Percentiles rank a stretch among this genome's conserved stretches.
These are phyloP conservation scores for Drosophila quinaria DNA, from an alignment of 2,888 invertebrate species.

Conservation along the genomic window DNA sequence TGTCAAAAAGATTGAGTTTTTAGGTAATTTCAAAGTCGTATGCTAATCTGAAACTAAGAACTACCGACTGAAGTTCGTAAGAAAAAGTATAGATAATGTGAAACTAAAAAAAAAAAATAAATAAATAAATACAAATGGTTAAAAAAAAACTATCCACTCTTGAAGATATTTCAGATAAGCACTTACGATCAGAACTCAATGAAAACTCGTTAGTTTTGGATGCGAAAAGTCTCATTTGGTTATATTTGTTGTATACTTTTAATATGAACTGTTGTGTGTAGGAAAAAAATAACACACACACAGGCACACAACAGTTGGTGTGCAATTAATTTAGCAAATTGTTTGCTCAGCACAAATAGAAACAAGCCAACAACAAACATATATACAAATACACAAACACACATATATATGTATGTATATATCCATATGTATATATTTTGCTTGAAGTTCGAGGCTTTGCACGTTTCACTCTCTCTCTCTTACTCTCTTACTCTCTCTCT, in stretches of 20 bases:
- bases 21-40: too few relatives aligned
- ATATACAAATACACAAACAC: slow-evolving; percentile 7
- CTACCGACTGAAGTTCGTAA: neutral
- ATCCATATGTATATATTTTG: slow-evolving; percentile 21
- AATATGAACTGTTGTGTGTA: slow-evolving; percentile 50
- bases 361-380: slow-evolving; percentile 34
- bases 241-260: slow-evolving; percentile 28
- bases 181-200: neutral
- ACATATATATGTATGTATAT: slow-evolving; percentile 35
- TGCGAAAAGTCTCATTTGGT: slow-evolving; percentile 2
- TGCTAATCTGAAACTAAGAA: neutral
- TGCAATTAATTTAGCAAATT: slow-evolving; percentile 82
- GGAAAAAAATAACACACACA: slow-evolving; percentile 30
- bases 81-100: too few relatives aligned
- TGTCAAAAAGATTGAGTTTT: too few relatives aligned
- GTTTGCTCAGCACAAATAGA: slow-evolving; percentile 72
- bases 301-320: slow-evolving; percentile 72
- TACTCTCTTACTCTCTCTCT: too few relatives aligned
- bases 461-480: slow-evolving; percentile 25
- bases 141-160: too few relatives aligned
- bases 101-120: too few relatives aligned
- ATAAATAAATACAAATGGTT: too few relatives aligned
- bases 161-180: neutral
- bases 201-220: neutral
- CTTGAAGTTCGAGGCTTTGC: slow-evolving; percentile 46